These are phyloP conservation scores for Xiphydria camelus DNA, from an alignment of 2,888 invertebrate species.

Conservation along the genomic window DNA sequence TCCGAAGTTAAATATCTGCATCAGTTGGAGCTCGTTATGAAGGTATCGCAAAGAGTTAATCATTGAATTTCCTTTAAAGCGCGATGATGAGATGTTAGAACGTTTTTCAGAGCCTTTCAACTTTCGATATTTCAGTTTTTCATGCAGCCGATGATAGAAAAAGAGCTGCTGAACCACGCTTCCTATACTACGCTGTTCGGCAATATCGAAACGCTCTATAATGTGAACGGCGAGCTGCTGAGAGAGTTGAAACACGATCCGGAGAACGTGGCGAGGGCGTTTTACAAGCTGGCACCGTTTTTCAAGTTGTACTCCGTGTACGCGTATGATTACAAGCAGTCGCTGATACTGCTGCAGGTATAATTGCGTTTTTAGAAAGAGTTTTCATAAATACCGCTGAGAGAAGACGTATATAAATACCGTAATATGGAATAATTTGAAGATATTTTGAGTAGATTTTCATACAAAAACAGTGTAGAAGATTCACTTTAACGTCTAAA, in stretches of 20 bases:
- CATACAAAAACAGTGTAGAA: no score
- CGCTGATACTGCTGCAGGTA: conserved; percentile 67
- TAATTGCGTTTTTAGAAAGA: conserved; percentile 17
- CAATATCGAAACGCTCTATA: conserved; percentile 67
- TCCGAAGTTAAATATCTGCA: conserved; percentile 72
- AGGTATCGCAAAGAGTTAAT: conserved; percentile 47
- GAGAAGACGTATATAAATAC: no score
- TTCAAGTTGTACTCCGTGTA: conserved; percentile 79
- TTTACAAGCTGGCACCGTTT: conserved; percentile 73
- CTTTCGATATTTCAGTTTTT: conserved; percentile 61
- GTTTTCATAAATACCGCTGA: no score
- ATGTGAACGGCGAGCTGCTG: conserved; percentile 66
- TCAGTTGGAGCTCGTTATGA: conserved; percentile 68
- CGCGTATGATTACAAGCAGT: conserved; percentile 72
- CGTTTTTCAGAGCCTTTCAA: no score
- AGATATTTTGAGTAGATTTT: no score
- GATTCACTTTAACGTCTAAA: no score
- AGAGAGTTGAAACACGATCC: conserved; percentile 62
- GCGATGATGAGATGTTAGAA: background rate
- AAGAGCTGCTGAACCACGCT: conserved; percentile 59
- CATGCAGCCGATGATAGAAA: conserved; percentile 63
- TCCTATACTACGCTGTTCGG: conserved; percentile 65
- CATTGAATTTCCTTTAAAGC: conserved; percentile 1
- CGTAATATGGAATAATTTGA: no score
- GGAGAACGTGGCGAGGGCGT: conserved; percentile 67